phyloP scores from a whole-genome alignment of 2,888 invertebrate genomes.

The Julus scanicus region DNA sequence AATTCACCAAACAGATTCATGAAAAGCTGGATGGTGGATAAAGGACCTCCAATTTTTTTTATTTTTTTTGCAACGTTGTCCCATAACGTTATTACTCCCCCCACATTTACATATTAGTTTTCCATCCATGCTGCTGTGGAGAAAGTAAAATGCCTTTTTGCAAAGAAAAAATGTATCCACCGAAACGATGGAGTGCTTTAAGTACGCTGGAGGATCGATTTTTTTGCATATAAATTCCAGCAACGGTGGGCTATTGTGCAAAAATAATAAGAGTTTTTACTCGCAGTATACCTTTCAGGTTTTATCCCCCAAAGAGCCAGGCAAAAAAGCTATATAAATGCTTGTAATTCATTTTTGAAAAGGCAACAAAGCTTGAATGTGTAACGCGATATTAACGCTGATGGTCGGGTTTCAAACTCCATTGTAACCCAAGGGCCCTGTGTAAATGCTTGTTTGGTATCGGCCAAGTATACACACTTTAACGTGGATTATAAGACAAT shows the following conservation, averaged over 20 bases:
- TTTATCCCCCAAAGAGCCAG: slow-evolving; percentile 20
- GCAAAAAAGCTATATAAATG: slow-evolving; percentile 32
- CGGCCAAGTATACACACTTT: not conserved
- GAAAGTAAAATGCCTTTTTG: not conserved
- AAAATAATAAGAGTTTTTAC: slow-evolving; percentile 21
- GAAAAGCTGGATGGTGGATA: slow-evolving; percentile 7
- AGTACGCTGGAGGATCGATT: slow-evolving; percentile 31
- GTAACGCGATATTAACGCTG: slow-evolving; percentile 39
- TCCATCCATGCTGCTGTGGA: not conserved
- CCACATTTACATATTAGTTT: slow-evolving; percentile 23
- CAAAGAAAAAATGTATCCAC: not conserved
- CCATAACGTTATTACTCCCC: not conserved
- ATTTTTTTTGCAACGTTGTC: not conserved
- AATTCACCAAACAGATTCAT: slow-evolving; percentile 25
- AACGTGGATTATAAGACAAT: not conserved
- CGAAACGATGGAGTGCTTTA: not conserved
- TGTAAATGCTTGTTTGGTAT: not conserved
- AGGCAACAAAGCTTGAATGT: slow-evolving; percentile 32
- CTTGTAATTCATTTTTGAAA: slow-evolving; percentile 30
- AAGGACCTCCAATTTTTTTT: not conserved
- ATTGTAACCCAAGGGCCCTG: not conserved
- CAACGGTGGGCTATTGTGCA: slow-evolving; percentile 18
- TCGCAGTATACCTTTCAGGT: slow-evolving; percentile 23
- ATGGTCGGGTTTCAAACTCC: not conserved
- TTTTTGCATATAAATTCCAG: slow-evolving; percentile 35